Evolutionary conservation across 2,113 vertebrate species (phyloP), one percentile per base, ranked within the genome.

Genomic region (Bombycilla garrulus): DNA sequence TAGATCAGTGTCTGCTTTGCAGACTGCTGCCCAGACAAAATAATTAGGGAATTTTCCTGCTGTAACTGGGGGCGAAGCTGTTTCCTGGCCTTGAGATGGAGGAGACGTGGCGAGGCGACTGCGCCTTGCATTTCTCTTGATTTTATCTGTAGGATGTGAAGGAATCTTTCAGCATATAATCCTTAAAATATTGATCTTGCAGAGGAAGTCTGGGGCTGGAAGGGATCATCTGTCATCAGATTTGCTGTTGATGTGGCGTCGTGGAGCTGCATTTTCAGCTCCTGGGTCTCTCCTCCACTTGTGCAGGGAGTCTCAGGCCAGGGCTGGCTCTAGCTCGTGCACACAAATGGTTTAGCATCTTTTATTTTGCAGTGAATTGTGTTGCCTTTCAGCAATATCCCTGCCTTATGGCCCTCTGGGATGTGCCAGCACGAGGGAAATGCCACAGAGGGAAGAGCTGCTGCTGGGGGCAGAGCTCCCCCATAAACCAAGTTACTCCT

Each of bases 141-240:
- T 94, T 81, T 31, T 77, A 77, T 85, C 91, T 77, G 50, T 22
- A 10, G 62, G 26, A 81, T 1, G 2, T 72, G 84, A 92, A 62
- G 74, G 90, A 69, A 91, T 87, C 87, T 93, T 86, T 95, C 90
- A 90, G 50, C 62, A 6, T 70, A 36, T 48, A 93, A 85, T 77
- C 74, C 91, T 77, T 77, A 44, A 86, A 88, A 71, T 90, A 90
- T 73, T 66, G 85, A 83, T 94, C 79, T 38, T 33, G 47, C 62
- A 29, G 71, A 70, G 85, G 62, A 90, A 74, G 87, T 51, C 88
- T 81, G 61, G 56, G 77, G 81, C 80, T 71, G 38, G 61, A 62
- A 74, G 80, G 86, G 69, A 36, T 91, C 6, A 0, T 66, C 67
- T 90, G 80, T 86, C 88, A 58, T 47, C 82, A 38, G 4, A 8